Percentiles rank a stretch among this genome's conserved stretches.
Evolutionary conservation across 35 echinoderm and acorn worm species (phyloP).

Genomic region (Patiria miniata): DNA sequence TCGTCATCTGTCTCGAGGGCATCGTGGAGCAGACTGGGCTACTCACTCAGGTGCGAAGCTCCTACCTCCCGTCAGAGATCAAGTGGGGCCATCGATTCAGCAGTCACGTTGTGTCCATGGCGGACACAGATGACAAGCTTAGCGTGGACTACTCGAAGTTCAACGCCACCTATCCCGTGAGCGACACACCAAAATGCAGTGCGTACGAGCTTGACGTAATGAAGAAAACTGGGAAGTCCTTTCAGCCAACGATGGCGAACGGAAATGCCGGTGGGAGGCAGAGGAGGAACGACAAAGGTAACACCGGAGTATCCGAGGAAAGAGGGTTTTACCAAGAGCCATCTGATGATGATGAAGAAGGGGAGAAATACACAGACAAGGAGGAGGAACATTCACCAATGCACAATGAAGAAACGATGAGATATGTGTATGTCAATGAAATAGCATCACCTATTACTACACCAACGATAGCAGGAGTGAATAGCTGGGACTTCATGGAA

Average conservation of each 20-base stretch:
- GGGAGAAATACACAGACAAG: neutral
- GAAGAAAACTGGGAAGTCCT: neutral
- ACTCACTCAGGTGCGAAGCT: conserved; percentile 75
- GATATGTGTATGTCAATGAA: neutral
- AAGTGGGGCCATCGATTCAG: conserved; percentile 92
- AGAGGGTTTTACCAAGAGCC: neutral
- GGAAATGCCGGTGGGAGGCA: neutral
- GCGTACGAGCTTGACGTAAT: conserved; percentile 67
- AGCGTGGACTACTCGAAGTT: conserved; percentile 87
- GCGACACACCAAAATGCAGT: conserved; percentile 61
- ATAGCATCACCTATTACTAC: neutral
- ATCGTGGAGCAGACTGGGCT: conserved; percentile 92
- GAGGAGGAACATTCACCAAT: neutral
- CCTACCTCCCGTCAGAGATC: conserved; percentile 91
- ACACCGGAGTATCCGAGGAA: neutral
- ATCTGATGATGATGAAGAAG: neutral
- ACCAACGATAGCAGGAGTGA: neutral
- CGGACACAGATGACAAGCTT: conserved; percentile 69
- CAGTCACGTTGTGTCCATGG: conserved; percentile 71
- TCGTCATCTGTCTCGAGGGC: conserved; percentile 86
- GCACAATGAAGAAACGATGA: neutral
- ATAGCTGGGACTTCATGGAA: neutral
- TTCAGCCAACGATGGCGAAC: neutral
- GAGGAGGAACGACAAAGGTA: neutral
- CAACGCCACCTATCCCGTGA: conserved; percentile 69